These are phyloP conservation scores for Dendronephthya gigantea DNA, from an alignment of 64 coral and sea anemone species.

Conservation along the genomic window DNA sequence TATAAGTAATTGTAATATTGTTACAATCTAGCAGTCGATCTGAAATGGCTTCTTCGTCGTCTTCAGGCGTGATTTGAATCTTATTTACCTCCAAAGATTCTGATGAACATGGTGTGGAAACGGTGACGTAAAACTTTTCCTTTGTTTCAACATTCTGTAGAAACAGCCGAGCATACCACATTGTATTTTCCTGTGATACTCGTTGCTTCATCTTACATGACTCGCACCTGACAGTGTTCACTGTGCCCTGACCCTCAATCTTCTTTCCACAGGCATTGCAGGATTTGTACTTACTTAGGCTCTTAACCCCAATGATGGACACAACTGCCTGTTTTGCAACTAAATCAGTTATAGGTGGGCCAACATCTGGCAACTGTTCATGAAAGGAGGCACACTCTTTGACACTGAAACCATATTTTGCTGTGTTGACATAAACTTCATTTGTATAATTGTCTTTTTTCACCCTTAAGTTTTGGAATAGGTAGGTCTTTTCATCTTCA, in stretches of 20 bases:
- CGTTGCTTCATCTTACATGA: constrained; percentile 32
- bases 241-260: not conserved
- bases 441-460: constrained; percentile 6
- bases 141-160: constrained; percentile 10
- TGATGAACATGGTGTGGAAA: constrained; percentile 15
- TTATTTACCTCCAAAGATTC: constrained; percentile 13
- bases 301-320: constrained; percentile 27
- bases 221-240: constrained; percentile 16
- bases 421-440: constrained; percentile 27
- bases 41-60: not conserved
- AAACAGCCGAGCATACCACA: constrained; percentile 28
- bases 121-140: not conserved
- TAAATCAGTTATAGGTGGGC: constrained; percentile 17
- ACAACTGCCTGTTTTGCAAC: not conserved
- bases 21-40: not conserved
- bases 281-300: not conserved
- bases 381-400: constrained; percentile 10
- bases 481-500: constrained; percentile 13
- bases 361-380: not conserved
- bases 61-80: not conserved
- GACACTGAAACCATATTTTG: constrained; percentile 18
- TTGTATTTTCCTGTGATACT: constrained; percentile 19
- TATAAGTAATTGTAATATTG: constrained; percentile 33
- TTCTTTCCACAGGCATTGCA: constrained; percentile 31
- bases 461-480: constrained; percentile 31